These are phyloP conservation scores for Turnix velox DNA, from an alignment of 2,113 vertebrate species.

Conservation along the genomic window DNA sequence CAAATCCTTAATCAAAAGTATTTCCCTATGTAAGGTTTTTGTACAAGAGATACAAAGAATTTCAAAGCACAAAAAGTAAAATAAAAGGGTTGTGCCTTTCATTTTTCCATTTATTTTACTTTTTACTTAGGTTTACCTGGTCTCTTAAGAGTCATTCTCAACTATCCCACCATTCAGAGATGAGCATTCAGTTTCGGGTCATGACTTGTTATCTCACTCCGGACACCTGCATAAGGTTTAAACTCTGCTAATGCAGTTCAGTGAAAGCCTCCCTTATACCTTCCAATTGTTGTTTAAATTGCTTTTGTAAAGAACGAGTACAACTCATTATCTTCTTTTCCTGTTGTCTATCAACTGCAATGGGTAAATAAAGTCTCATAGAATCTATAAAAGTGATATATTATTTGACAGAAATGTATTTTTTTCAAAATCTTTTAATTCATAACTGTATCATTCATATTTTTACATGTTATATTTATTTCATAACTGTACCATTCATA, in stretches of 20 bases:
- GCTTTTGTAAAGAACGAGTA: neutral
- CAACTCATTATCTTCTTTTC: neutral
- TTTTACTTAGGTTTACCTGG: too few relatives aligned
- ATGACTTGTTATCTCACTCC: neutral
- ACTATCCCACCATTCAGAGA: neutral
- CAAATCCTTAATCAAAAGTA: neutral
- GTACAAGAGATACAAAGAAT: neutral
- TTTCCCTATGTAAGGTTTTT: neutral
- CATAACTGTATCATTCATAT: neutral
- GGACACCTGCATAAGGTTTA: neutral
- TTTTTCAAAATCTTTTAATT: neutral
- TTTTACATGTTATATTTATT: neutral
- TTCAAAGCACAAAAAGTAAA: neutral
- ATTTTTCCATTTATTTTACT: too few relatives aligned
- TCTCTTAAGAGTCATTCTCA: neutral
- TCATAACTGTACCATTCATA: neutral
- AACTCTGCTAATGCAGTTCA: neutral
- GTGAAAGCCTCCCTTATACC: neutral
- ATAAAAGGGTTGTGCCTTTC: too few relatives aligned
- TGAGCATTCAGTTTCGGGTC: neutral
- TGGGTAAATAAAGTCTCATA: neutral
- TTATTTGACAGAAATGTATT: neutral
- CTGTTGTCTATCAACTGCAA: neutral
- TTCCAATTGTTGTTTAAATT: neutral
- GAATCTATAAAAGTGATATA: neutral